These are phyloP conservation scores for Epinephelus cyanopodus DNA, from an alignment of 2,113 vertebrate genomes.

Conservation along the genomic window DNA sequence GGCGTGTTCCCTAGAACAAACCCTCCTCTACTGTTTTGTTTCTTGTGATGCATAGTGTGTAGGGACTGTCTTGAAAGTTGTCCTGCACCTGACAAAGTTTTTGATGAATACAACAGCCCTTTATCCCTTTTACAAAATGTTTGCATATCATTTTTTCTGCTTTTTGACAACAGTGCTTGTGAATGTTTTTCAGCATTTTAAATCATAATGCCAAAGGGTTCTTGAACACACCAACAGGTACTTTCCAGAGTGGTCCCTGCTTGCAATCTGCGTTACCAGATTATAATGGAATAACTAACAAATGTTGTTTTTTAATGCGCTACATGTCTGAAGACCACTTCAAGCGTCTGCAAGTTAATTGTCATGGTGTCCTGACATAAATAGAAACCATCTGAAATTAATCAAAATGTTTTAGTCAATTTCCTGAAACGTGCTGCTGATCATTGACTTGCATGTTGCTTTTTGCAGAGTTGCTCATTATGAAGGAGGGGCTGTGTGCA, in stretches of 20 bases:
- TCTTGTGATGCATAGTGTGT: not conserved
- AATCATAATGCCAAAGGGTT: no score
- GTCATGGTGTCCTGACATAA: not conserved
- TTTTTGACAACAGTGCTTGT: not conserved
- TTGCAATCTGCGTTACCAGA: not conserved
- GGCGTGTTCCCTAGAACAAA: not conserved
- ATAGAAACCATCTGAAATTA: not conserved
- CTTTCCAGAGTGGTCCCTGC: not conserved
- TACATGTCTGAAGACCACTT: not conserved
- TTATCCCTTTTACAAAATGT: not conserved
- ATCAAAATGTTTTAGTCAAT: not conserved
- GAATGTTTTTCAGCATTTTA: not conserved
- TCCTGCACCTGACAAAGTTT: not conserved
- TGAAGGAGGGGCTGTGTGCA: constrained; percentile 92
- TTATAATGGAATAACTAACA: not conserved
- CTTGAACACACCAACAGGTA: not conserved
- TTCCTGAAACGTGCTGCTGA: not conserved
- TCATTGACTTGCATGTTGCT: constrained; percentile 9
- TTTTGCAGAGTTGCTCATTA: constrained; percentile 89
- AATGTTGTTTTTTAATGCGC: not conserved
- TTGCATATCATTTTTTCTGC: not conserved
- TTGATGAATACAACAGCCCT: not conserved
- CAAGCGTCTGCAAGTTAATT: not conserved
- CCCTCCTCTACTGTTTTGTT: not conserved
- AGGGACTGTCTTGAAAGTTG: not conserved